Percentiles rank a stretch among this genome's conserved stretches.
Evolutionary conservation across 2,797 vertebrate species (phyloP).

Genomic region (Sarcophilus harrisii): DNA sequence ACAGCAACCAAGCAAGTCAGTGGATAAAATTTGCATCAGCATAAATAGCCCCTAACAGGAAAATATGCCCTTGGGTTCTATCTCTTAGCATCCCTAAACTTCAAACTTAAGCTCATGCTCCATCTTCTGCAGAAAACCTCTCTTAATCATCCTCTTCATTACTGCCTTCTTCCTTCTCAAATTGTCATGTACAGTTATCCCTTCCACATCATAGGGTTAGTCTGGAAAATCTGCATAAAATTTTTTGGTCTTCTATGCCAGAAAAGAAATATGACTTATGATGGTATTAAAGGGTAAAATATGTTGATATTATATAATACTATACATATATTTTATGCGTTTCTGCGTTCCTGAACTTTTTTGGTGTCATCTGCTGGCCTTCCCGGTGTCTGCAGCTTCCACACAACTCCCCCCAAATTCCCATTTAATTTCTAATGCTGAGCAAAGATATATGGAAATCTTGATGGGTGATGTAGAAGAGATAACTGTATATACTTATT

Average conservation of each 20-base stretch:
- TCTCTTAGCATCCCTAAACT: neutral
- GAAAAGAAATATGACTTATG: neutral
- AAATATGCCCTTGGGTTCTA: neutral
- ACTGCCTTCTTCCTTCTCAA: neutral
- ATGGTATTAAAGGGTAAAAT: neutral
- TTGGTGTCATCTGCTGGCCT: neutral
- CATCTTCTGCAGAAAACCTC: neutral
- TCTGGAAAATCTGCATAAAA: neutral
- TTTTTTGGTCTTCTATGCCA: neutral
- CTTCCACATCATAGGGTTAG: neutral
- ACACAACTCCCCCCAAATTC: neutral
- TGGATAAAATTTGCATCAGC: slow-evolving; percentile 46
- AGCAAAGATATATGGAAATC: neutral
- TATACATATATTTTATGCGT: neutral
- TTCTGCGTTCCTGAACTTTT: neutral
- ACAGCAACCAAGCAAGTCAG: slow-evolving; percentile 59
- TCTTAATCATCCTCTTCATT: neutral
- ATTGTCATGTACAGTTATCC: neutral
- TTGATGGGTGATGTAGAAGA: neutral
- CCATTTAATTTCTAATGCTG: neutral
- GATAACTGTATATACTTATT: neutral
- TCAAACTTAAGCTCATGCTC: neutral
- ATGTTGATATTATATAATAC: neutral
- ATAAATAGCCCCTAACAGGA: slow-evolving; percentile 25
- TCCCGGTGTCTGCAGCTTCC: neutral